Base-by-base conservation (phyloP, 2,113 vertebrate species). In the Tenrec ecaudatus region DNA sequence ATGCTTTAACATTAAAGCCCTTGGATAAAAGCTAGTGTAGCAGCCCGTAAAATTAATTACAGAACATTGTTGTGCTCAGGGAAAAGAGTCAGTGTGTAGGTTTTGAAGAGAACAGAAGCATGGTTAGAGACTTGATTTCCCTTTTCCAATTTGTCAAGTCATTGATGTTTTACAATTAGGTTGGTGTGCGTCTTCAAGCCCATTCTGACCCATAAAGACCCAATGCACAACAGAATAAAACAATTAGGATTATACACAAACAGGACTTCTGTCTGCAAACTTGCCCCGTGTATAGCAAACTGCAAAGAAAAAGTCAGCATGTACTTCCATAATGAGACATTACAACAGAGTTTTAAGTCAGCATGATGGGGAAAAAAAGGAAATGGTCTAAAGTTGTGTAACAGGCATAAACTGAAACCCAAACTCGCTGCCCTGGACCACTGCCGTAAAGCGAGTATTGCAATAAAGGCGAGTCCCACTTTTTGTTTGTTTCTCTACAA, bases 21-120 rank as follows among this genome's bases (percentile, higher is more conserved):
- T 93, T 83, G 6, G 27, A 80, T 86, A 93, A 93, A 94, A 89
- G 77, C 81, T 76, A 31, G 11, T 77, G 9, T 80, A 82, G 19
- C 79, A 33, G 78, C 27, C 71, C 66, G 79, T 84, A 79, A 92
- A 75, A 76, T 87, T 66, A 89, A 75, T 81, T 88, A 84, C 23
- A 86, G 62, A 82, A 66, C 43, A 82, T 76, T 57, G n/a, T 10
- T 90, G 47, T 93, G 40, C 29, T 82, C 43, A 15, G 89, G 33
- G 29, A 71, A 90, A 93, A 86, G 12, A 84, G 47, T 53, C 47
- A 53, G 68, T 78, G 64, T 90, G 82, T 92, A 5, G 23, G 90
- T 90, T 83, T 47, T 88, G 19, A 95, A 86, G 66, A 85, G 2
- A 86, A 47, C 71, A 93, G 40, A 88, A 92, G 73, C 6, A 33